Evolutionary conservation across 35 echinoderm and acorn worm genomes (phyloP), one percentile per base, ranked within the genome.

Genomic region (Amphiura filiformis): DNA sequence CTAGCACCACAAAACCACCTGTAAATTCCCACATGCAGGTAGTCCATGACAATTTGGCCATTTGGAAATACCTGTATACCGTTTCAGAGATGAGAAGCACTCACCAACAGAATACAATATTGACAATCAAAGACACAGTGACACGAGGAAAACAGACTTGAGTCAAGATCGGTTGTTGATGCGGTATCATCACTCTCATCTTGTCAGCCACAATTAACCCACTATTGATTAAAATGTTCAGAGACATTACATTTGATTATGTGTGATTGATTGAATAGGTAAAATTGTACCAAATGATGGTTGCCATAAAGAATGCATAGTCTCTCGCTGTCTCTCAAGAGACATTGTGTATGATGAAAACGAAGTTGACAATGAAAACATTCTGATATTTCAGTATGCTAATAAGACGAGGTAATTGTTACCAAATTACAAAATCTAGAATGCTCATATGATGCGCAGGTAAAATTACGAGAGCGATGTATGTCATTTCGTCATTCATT

Each of bases 161-260:
- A 15, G 61, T 70, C 61, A 70, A 70, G 61, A 70, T 70, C 61
- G 26, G 9, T 70, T n/a, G n/a, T n/a, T 70, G 61, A 70, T 70
- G 61, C 28, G 61, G 61, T 70, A 70, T 70, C 61, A 13, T 70
- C 17, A 23, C 61, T 70, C 61, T 70, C 61, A n/a, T n/a, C 61
- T 26, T 70, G 61, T 70, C 61, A 70, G 28, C 11, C 26, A 23
- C 28, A 70, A 70, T 70, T 70, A 70, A 47, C 28, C 61, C 26
- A 23, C 28, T 23, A 70, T 70, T 70, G 61, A 70, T 70, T 70
- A 70, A 70, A 70, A 70, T 70, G 61, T 70, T 70, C 61, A 26
- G 15, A 18, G 61, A 70, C 61, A 70, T 70, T 52, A 30, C 28
- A 70, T 30, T 70, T n/a, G 61, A 70, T 70, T 30, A 70, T 70